Evolutionary conservation across 1,140 invertebrate species (phyloP), one percentile per base, ranked within the genome.

Genomic region (Dryas iulia): DNA sequence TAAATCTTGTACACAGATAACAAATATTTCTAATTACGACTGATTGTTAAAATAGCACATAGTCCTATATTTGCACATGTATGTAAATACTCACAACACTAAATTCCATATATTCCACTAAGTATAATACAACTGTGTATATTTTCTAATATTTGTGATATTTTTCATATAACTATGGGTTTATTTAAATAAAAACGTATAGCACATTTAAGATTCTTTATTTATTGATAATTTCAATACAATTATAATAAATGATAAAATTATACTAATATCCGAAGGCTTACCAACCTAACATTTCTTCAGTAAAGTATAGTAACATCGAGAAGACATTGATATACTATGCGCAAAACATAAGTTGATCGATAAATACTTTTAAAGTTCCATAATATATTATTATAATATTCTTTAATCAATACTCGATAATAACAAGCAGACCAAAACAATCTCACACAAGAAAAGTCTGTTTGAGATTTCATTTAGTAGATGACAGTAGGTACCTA

Each of bases 171-270:
- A 39, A 39, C n/a, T 39, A 3, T 2, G 26, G 26, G 26, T 28
- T 28, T 28, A 6, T 28, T 21, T 21, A 18, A 47, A 47, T 47
- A 47, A 47, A 47, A 47, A 47, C 1, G 7, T 47, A 47, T 39
- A 21, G 18, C 39, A 47, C 39, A 47, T 47, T 21, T 47, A 47
- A 47, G 39, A 47, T 21, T 47, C 39, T 47, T 47, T 47, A 47
- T 47, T 47, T 47, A 47, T 47, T 47, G 39, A 47, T 47, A 47
- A 47, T 47, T 47, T 47, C 39, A 47, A 47, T 47, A 47, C 39
- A 47, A 24, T 60, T 60, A 60, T 25, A 25, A 47, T 60, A 47
- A 39, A 39, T 39, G 31, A 47, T 60, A 60, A 60, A 60, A 60
- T 30, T 60, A 60, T 25, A 47, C 58, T 59, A 39, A 59, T 28